Percentiles rank a stretch among this genome's conserved stretches.
Conservation (phyloP, 2,888 invertebrate genomes). For the Campopleginae sp. region DNA sequence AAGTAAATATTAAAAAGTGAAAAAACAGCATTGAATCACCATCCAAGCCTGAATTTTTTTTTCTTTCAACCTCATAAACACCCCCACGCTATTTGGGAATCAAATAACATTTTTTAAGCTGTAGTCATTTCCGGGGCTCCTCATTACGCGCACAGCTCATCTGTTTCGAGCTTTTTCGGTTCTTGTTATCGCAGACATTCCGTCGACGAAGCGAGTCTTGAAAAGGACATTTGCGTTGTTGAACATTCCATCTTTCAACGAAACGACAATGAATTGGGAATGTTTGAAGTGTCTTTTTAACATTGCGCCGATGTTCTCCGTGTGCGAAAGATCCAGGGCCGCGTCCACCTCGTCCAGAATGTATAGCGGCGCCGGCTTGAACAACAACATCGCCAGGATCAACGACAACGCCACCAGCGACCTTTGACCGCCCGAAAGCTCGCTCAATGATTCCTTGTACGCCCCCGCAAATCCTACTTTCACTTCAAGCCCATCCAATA, state of each 20-base stretch:
- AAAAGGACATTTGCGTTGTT: constrained; percentile 99
- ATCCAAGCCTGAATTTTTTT: neutral
- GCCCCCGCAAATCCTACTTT: constrained; percentile 96
- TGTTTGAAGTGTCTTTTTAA: constrained; percentile 94
- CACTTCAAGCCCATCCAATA: constrained; percentile 95
- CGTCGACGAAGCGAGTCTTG: constrained; percentile 97
- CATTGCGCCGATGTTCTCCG: constrained; percentile 99
- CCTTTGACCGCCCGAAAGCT: constrained; percentile 98
- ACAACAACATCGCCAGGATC: constrained; percentile 97
- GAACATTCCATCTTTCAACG: constrained; percentile 99
- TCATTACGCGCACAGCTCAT: constrained; percentile 44
- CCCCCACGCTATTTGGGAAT: neutral
- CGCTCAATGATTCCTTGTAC: constrained; percentile 98
- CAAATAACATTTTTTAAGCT: neutral
- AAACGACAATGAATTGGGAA: constrained; percentile 98
- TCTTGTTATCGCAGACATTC: constrained; percentile 94
- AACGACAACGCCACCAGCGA: constrained; percentile 98
- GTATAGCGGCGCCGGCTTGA: constrained; percentile 99
- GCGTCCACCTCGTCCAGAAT: constrained; percentile 99
- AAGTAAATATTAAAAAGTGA: constrained; percentile 11
- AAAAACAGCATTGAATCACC: neutral
- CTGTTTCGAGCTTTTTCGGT: constrained; percentile 82
- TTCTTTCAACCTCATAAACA: neutral
- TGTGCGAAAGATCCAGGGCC: constrained; percentile 98
- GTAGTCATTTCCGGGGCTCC: neutral